Evolutionary conservation across 2,888 invertebrate genomes (phyloP), one percentile per base, ranked within the genome.

Genomic region (Yponomeuta evonymella): DNA sequence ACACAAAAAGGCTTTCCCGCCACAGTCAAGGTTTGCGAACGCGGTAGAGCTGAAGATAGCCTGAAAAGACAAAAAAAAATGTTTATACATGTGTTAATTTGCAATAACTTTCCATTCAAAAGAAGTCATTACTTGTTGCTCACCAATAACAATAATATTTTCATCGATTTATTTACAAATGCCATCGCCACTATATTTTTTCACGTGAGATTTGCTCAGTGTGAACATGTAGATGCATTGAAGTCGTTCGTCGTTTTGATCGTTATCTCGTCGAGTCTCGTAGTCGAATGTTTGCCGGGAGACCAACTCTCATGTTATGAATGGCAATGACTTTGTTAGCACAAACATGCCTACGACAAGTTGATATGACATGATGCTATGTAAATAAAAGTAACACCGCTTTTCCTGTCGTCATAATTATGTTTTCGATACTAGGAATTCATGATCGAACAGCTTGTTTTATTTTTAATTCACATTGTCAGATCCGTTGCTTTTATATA

Each of bases 1-100:
- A 75, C 93, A 93, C 74, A 88, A 84, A 76, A 93, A 93, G 67
- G 89, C 82, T 80, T 87, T 92, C 73, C 89, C 90, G 75, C 82
- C 75, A 79, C 93, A 93, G 79, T 90, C 85, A 75, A 85, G 81
- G 11, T 9, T 65, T 30, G n/a, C 33, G 9, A 67, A n/a, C 36
- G 43, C 33, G 73, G 82, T 78, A 66, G 84, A 74, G 73, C 78
- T 76, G 70, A 80, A 74, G 69, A 85, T 72, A 74, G 83, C 77
- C 90, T 90, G 83, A 72, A 87, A 86, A 73, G 12, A 74, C 75
- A 77, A 36, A 33, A 33, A 33, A 4, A 33, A 23, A 23, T 0
- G 36, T 36, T 43, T 43, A 63, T 43, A 36, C 29, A 36, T 33
- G 66, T 33, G 48, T 64, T 30, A 64, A 33, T 8, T 43, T 67